Percentiles rank a stretch among this genome's conserved stretches.
Conservation (phyloP, 2,113 vertebrate species). For the Chinchilla lanigera region DNA sequence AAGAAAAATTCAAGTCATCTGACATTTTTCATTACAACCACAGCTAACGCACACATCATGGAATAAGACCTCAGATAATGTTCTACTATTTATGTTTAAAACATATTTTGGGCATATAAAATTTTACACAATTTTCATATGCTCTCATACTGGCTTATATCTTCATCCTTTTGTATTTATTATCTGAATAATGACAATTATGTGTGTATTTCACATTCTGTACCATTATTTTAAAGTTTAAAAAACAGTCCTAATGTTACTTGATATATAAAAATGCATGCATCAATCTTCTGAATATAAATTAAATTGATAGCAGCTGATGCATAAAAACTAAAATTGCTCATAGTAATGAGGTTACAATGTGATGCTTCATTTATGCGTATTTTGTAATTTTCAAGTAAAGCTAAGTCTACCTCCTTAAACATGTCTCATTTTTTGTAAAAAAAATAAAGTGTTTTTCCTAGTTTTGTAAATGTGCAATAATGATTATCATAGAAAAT, state of each 20-base stretch:
- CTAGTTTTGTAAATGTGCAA: neutral
- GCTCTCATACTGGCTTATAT: neutral
- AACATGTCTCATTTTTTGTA: neutral
- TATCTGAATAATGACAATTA: neutral
- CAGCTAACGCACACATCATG: constrained; percentile 22
- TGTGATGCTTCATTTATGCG: neutral
- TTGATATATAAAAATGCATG: neutral
- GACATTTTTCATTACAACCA: constrained; percentile 56
- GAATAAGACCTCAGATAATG: neutral
- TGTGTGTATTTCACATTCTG: neutral
- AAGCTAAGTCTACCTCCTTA: neutral
- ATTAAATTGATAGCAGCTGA: neutral
- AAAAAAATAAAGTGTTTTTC: neutral
- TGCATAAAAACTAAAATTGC: neutral
- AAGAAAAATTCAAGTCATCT: constrained; percentile 58
- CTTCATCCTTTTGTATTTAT: neutral
- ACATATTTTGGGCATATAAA: neutral
- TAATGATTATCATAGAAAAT: neutral
- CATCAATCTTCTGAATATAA: neutral
- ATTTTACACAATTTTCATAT: neutral
- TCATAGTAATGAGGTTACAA: neutral
- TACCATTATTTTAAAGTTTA: neutral
- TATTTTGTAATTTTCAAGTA: neutral
- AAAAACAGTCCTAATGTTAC: neutral
- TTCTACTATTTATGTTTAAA: constrained; percentile 19